A percentile compares a stretch with the other conserved stretches of the same genome.
phyloP scores from a whole-genome alignment of 2,888 invertebrate species.

The Zaprionus lineosus region DNA sequence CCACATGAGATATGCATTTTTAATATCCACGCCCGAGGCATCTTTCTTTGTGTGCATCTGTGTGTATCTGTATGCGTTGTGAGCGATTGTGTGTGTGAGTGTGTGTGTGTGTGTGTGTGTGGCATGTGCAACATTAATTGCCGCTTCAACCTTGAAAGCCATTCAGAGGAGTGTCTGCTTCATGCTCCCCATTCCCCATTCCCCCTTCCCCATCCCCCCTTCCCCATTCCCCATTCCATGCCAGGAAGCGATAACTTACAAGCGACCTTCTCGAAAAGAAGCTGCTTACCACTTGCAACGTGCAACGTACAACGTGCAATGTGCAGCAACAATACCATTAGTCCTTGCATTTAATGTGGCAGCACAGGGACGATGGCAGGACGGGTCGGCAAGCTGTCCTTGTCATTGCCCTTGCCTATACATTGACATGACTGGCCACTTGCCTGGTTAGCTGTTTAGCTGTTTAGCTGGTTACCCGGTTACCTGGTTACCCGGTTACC shows the following conservation, averaged over 20 bases:
- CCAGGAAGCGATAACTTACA: constrained; percentile 24
- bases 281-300: constrained; percentile 7
- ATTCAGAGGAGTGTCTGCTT: constrained; percentile 2
- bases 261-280: constrained; percentile 40
- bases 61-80: neutral
- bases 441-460: neutral
- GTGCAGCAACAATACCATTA: constrained; percentile 20
- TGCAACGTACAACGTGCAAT: too few relatives aligned
- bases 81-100: constrained; percentile 6
- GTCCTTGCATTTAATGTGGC: constrained; percentile 16
- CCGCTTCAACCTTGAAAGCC: constrained; percentile 37
- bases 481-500: neutral
- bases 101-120: constrained; percentile 9
- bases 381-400: constrained; percentile 34
- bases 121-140: constrained; percentile 58
- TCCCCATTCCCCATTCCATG: neutral
- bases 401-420: constrained; percentile 36
- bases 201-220: constrained; percentile 1
- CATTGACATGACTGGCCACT: neutral
- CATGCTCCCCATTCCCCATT: constrained; percentile 6
- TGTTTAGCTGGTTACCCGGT: constrained; percentile 12
- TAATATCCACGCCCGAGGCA: constrained; percentile 37
- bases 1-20: constrained; percentile 65
- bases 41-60: constrained; percentile 2
- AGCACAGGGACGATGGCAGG: neutral